Base-by-base conservation (phyloP, 2,888 invertebrate species). In the Hypolimnas misippus region DNA sequence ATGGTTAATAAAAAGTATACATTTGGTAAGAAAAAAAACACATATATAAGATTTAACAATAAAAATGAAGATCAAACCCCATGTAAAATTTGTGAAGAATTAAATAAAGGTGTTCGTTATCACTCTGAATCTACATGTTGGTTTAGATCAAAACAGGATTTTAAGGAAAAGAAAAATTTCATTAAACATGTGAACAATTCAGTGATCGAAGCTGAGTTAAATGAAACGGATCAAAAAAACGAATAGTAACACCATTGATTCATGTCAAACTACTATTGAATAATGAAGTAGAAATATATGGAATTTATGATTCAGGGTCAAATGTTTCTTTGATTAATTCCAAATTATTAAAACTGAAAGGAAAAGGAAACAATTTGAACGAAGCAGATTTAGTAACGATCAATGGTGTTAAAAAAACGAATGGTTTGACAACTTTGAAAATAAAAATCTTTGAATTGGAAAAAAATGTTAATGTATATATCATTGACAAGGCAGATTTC, bases 231-330 rank as follows among this genome's bases (percentile, higher is more conserved):
- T 8, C 62, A 14, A 68, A 70, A 73, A 72, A 74, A 70, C 73
- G 40, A 63, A 19, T 66, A 50, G 44, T 68, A 1, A 51, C 71
- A 56, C 70, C 72, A 70, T 72, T 76, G 66, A 73, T 74, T 7
- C 68, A 67, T 62, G 59, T 72, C n/a, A 71, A 70, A 56, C 55
- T 71, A 68, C 0, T 62, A 54, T 16, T 75, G 60, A 72, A 75
- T 72, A 64, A 74, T 19, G 65, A 54, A 1, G 38, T 74, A 57
- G 51, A 76, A 60, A 53, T 31, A n/a, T 42, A 7, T 0, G 75
- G 73, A 35, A 51, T 75, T n/a, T 76, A 76, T 69, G 75, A 76
- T 59, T 73, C 74, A 17, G 74, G 76, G 1, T 76, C 74, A 4
- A 74, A 76, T 68, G 70, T 76, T 1, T 69, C 42, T n/a, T 63